phyloP scores from a whole-genome alignment of 2,113 vertebrate species.

The human (Homo sapiens) region GRCh38 chr21:14544501-14545000 shows the following conservation, averaged over 20 bases:
- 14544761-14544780: conserved; percentile 6
- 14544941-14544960: conserved; percentile 16
- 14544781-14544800: not conserved
- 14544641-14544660: not conserved
- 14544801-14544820: not conserved
- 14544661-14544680: conserved; percentile 1
- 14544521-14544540: not conserved
- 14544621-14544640: conserved; percentile 4
- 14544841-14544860: conserved; percentile 3
- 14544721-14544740: not conserved
- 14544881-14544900: not conserved
- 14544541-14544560: not conserved
- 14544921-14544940: not conserved
- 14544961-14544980: not conserved
- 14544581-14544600: not conserved
- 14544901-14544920: not conserved
- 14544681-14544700: not conserved
- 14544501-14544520: not conserved
- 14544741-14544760: not conserved
- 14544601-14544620: not conserved
- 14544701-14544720: not conserved
- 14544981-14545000: not conserved
- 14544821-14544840: not conserved
- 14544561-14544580: not conserved
- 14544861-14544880: not conserved